Percentiles rank a stretch among this genome's conserved stretches.
Conservation (phyloP, 2,113 vertebrate species). For the Gnathonemus echidnorhynchus region DNA sequence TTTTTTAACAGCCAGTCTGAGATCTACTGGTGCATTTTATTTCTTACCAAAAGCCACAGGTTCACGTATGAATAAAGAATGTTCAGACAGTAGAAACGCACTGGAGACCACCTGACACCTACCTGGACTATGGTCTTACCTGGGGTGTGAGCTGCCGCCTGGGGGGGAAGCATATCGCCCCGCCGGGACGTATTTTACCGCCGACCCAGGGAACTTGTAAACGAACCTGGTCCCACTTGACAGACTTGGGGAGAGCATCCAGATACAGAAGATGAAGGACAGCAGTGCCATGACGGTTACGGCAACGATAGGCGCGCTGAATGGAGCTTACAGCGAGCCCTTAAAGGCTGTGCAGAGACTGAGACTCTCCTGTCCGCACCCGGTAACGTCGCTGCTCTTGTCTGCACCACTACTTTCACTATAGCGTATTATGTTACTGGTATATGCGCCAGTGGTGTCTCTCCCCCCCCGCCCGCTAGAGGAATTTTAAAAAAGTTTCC, state of each 20-base stretch:
- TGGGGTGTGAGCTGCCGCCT: constrained; percentile 43
- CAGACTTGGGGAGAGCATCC: constrained; percentile 36
- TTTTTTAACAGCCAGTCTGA: background rate
- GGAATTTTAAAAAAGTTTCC: background rate
- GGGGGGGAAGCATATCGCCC: constrained; percentile 50
- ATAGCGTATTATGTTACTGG: background rate
- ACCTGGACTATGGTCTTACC: constrained; percentile 37
- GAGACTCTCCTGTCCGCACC: background rate
- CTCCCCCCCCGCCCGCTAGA: background rate
- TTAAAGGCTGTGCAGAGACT: background rate
- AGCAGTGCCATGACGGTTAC: constrained; percentile 16
- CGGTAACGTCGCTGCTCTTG: background rate
- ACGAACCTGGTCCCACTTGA: constrained; percentile 54
- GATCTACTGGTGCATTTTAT: background rate
- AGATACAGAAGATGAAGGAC: constrained; percentile 45
- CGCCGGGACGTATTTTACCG: constrained; percentile 48
- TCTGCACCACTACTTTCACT: background rate
- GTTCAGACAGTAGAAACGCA: background rate
- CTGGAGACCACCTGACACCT: background rate
- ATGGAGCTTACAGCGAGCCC: background rate
- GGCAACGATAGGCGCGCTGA: background rate
- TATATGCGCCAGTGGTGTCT: background rate
- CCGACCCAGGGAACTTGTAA: constrained; percentile 54
- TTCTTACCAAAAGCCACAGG: background rate
- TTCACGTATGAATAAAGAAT: background rate